Base-by-base conservation (phyloP, 2,888 invertebrate species). In the Unio delphinus region DNA sequence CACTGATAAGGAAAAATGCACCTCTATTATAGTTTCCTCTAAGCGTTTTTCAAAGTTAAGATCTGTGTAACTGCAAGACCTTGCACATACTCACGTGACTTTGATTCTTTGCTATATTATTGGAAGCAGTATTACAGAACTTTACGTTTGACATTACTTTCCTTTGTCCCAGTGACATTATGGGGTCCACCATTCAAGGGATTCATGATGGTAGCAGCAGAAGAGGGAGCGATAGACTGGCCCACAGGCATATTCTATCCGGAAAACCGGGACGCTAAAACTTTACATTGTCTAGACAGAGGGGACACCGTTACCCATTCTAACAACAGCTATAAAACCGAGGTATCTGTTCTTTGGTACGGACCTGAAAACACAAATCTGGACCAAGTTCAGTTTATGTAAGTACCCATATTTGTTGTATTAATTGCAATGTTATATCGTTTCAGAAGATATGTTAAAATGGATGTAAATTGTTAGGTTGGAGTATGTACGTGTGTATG, bases 111-210 rank as follows among this genome's bases (percentile, higher is more conserved):
- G 45, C 45, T 45, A 4, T 15, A 45, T 11, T 15, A 45, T 15
- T 45, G 2, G 2, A 45, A 45, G 2, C 8, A 45, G 15, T 15
- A 45, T 45, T 45, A 45, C 15, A 45, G 45, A 15, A 0, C 45
- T 45, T 45, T 7, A 34, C 0, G 6, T 34, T 34, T 55, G 18
- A 55, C 15, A 23, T 7, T 7, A 6, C 4, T 17, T 56, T 64
- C 55, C 62, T 55, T 34, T 34, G 15, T 77, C 74, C 34, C 75
- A 81, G 81, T 81, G 2, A 81, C 81, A 11, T 67, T 81, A 67
- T 76, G 79, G 73, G 81, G 81, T 26, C 80, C 81, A 17, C 81
- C 81, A 7, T 81, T 81, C 68, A 81, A 81, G 64, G 81, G 81
- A 18, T 81, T 81, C 66, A 70, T 79, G 67, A 55, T 81, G 68